Conservation (phyloP, 2,113 vertebrate genomes). For the Lasiurus cinereus region DNA sequence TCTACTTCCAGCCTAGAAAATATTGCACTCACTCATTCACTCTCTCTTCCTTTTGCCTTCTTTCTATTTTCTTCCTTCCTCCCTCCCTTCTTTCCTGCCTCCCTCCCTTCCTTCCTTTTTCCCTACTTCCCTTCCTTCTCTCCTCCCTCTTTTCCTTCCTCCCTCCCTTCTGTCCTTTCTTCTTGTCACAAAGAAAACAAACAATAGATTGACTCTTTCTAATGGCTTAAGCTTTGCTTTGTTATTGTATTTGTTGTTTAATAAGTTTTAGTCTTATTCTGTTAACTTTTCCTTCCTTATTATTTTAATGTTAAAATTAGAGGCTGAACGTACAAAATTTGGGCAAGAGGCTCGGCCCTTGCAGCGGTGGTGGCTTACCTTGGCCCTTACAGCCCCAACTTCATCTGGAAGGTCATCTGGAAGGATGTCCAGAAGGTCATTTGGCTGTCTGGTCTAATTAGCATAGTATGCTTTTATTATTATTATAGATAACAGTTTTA, state of each 20-base stretch:
- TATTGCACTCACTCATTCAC: background rate
- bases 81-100: background rate
- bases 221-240: background rate
- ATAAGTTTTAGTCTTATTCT: background rate
- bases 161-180: too few relatives aligned
- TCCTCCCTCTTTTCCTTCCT: background rate
- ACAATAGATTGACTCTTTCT: background rate
- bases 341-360: too few relatives aligned
- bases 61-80: too few relatives aligned
- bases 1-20: background rate
- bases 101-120: accelerated
- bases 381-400: too few relatives aligned
- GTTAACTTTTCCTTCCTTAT: background rate
- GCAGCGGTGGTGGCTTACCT: too few relatives aligned
- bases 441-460: too few relatives aligned
- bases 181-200: background rate
- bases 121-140: accelerated
- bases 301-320: background rate
- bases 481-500: background rate
- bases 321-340: too few relatives aligned
- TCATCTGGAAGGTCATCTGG: too few relatives aligned
- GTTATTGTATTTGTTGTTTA: background rate
- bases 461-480: background rate
- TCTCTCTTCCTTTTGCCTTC: too few relatives aligned
- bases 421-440: too few relatives aligned